phyloP scores from a whole-genome alignment of 2,797 vertebrate genomes.

The Astyanax mexicanus region DNA sequence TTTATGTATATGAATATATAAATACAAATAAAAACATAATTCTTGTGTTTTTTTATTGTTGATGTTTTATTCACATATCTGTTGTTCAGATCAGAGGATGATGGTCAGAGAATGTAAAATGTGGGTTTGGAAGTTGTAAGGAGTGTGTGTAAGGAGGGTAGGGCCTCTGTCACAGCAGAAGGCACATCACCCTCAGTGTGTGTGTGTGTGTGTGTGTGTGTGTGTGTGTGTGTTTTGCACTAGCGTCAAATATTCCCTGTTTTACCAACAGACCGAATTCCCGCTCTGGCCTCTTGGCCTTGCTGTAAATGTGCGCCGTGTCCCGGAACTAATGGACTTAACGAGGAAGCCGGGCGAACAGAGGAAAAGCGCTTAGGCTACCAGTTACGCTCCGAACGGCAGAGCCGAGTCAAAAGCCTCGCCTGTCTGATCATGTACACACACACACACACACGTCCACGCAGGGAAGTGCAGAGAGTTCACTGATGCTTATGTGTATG shows the following conservation, averaged over 20 bases:
- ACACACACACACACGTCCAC: slow-evolving; percentile 58
- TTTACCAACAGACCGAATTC: slow-evolving; percentile 85
- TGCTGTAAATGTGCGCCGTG: slow-evolving; percentile 79
- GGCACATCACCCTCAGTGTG: slow-evolving; percentile 69
- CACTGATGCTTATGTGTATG: slow-evolving; percentile 82
- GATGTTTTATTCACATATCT: too few relatives aligned
- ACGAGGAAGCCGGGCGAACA: slow-evolving; percentile 76
- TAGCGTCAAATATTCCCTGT: slow-evolving; percentile 78
- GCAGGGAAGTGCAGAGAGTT: slow-evolving; percentile 72
- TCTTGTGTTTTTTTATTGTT: too few relatives aligned
- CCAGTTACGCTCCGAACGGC: slow-evolving; percentile 74
- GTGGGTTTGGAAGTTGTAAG: slow-evolving; percentile 25
- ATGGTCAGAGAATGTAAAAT: slow-evolving; percentile 30
- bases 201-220: too few relatives aligned
- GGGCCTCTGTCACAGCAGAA: slow-evolving; percentile 8
- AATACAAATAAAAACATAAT: too few relatives aligned
- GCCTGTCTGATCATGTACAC: slow-evolving; percentile 62
- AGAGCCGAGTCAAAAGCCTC: slow-evolving; percentile 83
- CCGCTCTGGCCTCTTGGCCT: slow-evolving; percentile 76
- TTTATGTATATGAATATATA: too few relatives aligned
- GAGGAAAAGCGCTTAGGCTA: slow-evolving; percentile 80
- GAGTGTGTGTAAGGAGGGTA: slow-evolving; percentile 14
- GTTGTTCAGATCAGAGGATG: slow-evolving; percentile 12
- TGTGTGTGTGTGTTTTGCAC: slow-evolving; percentile 77
- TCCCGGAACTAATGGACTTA: slow-evolving; percentile 85